A percentile compares a stretch with the other conserved stretches of the same genome.
Evolutionary conservation across 2,113 vertebrate species (phyloP).

Genomic region (Chamaetylas fuelleborni): DNA sequence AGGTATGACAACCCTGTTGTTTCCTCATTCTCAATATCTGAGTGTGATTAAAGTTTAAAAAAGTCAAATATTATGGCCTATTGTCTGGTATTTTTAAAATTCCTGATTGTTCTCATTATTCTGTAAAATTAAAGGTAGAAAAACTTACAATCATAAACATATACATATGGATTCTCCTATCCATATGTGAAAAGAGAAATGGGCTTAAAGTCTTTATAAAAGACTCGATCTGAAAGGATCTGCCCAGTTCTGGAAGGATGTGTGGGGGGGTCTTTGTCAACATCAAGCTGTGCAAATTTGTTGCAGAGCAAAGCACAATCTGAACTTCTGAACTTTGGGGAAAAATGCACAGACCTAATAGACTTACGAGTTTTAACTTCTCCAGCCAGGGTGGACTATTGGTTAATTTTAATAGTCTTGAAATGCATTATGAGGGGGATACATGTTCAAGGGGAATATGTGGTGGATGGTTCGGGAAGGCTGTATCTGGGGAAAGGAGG

Average conservation of each 20-base stretch:
- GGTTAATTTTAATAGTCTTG: not conserved
- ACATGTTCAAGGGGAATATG: too few relatives aligned
- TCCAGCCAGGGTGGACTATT: not conserved
- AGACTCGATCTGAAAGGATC: not conserved
- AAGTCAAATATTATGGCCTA: not conserved
- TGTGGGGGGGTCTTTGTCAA: not conserved
- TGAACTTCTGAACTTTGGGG: not conserved
- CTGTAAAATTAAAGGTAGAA: not conserved
- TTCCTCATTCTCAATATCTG: constrained; percentile 36
- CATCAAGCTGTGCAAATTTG: accelerated
- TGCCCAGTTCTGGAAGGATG: not conserved
- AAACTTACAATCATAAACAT: not conserved
- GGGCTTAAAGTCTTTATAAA: not conserved
- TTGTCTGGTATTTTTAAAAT: not conserved
- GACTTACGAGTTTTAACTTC: not conserved
- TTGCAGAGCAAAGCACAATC: not conserved
- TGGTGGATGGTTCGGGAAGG: not conserved
- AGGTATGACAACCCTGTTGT: not conserved
- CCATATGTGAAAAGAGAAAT: not conserved
- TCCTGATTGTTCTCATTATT: not conserved
- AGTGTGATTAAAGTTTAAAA: not conserved
- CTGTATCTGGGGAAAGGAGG: not conserved
- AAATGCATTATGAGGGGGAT: too few relatives aligned
- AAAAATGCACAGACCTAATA: not conserved
- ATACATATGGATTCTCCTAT: not conserved